phyloP scores from a whole-genome alignment of 2,888 invertebrate species.

The Lepetodrilus schrolli region DNA sequence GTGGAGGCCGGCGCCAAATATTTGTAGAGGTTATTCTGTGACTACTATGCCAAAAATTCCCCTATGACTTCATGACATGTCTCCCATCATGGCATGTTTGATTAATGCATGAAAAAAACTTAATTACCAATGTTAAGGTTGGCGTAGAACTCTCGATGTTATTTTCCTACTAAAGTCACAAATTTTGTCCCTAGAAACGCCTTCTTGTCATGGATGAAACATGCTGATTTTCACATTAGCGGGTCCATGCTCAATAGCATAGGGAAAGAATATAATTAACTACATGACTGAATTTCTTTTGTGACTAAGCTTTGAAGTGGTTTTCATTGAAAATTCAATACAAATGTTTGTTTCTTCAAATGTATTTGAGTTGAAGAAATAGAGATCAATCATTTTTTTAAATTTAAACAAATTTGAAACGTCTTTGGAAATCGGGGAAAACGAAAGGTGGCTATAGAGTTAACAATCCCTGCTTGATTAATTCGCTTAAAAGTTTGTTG shows the following conservation, averaged over 20 bases:
- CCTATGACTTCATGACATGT: background rate
- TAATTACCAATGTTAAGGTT: constrained; percentile 1
- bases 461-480: background rate
- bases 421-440: constrained; percentile 10
- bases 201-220: background rate
- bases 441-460: background rate
- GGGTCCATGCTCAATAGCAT: background rate
- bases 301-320: constrained; percentile 6
- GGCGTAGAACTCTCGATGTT: background rate
- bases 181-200: background rate
- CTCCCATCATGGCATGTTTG: constrained; percentile 10
- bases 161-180: background rate
- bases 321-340: background rate
- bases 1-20: constrained; percentile 28
- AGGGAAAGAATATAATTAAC: constrained; percentile 5
- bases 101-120: background rate
- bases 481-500: background rate
- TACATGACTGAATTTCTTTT: background rate
- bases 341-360: constrained; percentile 25
- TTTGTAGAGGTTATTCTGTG: constrained; percentile 5
- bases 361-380: background rate
- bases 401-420: constrained; percentile 5
- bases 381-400: background rate
- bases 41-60: constrained; percentile 5
- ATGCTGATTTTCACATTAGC: background rate